Base-by-base conservation (phyloP, 2,888 invertebrate species). In the Iphiclides podalirius region DNA sequence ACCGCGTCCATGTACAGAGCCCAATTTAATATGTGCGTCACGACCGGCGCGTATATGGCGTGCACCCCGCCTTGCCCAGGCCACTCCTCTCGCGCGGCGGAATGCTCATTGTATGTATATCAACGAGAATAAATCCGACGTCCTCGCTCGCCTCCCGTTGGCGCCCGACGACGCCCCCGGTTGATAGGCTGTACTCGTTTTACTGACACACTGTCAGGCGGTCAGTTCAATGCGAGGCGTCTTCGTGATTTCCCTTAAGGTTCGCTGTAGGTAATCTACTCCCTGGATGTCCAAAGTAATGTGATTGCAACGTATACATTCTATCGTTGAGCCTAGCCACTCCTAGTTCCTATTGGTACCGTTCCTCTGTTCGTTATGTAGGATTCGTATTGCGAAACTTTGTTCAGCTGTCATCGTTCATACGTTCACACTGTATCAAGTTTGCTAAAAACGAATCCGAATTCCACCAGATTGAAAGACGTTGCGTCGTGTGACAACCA, bases 21-120 rank as follows among this genome's bases (percentile, higher is more conserved):
- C 79, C 77, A 83, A 84, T 85, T 88, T 87, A 88, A 88, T 88
- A 88, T 88, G 86, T 87, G 87, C 87, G 82, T 85, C 87, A 87
- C 87, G 87, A 87, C 74, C 63, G 64, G 55, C 72, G 77, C 85
- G 72, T 86, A 87, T 86, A 86, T 84, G 85, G 87, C 65, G 64
- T 66, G 65, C 61, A 62, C 76, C 77, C 78, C 81, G 81, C 83
- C 85, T 72, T n/a, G 70, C 64, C 67, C 73, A 26, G 76, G 70
- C 87, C 86, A 86, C 86, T 85, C 84, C 85, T 81, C 78, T 73
- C 75, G 75, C 76, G n/a, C n/a, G n/a, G n/a, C 75, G 80, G 12
- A 84, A 79, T 82, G 64, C 57, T 73, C 84, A 87, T 88, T 88
- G 87, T 88, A 88, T 88, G 87, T 84, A 88, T 87, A 88, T 88